Evolutionary conservation across 2,888 invertebrate species (phyloP).

Genomic region (Axea sp.): DNA sequence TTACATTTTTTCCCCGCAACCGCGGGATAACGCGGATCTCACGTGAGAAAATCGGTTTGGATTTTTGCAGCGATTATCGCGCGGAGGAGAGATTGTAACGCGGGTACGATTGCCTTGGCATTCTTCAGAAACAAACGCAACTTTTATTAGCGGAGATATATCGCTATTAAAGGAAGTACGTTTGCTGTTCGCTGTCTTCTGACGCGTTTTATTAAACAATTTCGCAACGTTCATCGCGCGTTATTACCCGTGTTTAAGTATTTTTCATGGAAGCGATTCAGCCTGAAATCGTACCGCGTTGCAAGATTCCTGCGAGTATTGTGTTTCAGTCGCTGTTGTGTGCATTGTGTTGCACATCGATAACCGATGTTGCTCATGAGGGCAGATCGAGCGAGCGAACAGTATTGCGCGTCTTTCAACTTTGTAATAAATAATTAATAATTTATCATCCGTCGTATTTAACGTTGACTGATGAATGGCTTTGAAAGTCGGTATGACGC

Average conservation of each 20-base stretch:
- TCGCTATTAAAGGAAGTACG: slow-evolving; percentile 55
- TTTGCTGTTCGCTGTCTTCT: slow-evolving; percentile 39
- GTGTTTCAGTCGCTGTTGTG: slow-evolving; percentile 20
- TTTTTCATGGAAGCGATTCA: slow-evolving; percentile 35
- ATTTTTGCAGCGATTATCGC: slow-evolving; percentile 37
- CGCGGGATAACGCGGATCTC: too few relatives aligned
- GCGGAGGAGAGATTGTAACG: slow-evolving; percentile 36
- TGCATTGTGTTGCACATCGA: slow-evolving; percentile 6
- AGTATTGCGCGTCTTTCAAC: background rate
- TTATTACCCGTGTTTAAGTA: slow-evolving; percentile 22
- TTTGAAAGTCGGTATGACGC: too few relatives aligned
- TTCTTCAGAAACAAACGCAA: slow-evolving; percentile 60
- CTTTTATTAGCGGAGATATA: slow-evolving; percentile 59
- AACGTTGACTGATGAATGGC: too few relatives aligned
- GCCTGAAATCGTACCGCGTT: slow-evolving; percentile 27
- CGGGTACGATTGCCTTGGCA: slow-evolving; percentile 58
- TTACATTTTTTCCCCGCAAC: too few relatives aligned
- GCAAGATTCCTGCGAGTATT: slow-evolving; percentile 10
- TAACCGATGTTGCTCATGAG: slow-evolving; percentile 1
- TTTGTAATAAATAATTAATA: too few relatives aligned
- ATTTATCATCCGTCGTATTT: too few relatives aligned
- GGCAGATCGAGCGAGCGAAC: background rate
- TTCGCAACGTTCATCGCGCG: slow-evolving; percentile 45
- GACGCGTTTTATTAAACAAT: slow-evolving; percentile 48
- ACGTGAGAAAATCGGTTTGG: slow-evolving; percentile 37